Base-by-base conservation (phyloP, 1,140 invertebrate genomes). In the Goniozus legneri region DNA sequence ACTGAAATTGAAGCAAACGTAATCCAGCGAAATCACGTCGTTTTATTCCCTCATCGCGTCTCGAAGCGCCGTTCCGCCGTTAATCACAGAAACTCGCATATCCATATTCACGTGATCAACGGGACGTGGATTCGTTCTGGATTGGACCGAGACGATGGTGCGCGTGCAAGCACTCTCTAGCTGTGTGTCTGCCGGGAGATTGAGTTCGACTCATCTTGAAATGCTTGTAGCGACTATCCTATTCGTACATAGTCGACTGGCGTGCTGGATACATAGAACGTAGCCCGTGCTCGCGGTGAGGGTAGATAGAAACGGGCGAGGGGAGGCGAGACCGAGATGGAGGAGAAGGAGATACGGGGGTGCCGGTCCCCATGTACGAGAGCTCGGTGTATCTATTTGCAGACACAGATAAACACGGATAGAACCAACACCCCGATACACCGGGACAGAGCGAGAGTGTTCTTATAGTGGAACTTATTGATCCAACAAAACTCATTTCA, bases 401-500 rank as follows among this genome's bases (percentile, higher is more conserved):
- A 56, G 60, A 70, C 65, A 71, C 65, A 67, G 61, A 71, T 69
- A 69, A 67, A 69, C 62, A 67, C 54, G 56, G 52, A 67, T 66
- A 56, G 54, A 54, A 62, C 64, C 45, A 56, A 62, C 60, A 59
- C 62, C 39, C 53, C 50, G 56, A 66, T 56, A 65, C 57, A 59
- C 55, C 58, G 55, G 56, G 62, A 69, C 58, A 60, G 63, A 67
- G 62, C 56, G 61, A 62, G 65, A 68, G 67, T 75, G 73, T 76
- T 76, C 74, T 76, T 76, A 76, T 75, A 75, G 73, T 74, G 71
- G 73, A 76, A 76, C 74, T 76, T 76, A 76, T 76, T 76, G 74
- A 76, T 76, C 74, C 74, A 76, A 76, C 74, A 76, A 76, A 76
- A 77, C 74, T 77, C 73, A 77, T 77, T 77, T 77, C 74, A 74